Conservation (phyloP, 2,113 vertebrate species). For the Diglossa brunneiventris region DNA sequence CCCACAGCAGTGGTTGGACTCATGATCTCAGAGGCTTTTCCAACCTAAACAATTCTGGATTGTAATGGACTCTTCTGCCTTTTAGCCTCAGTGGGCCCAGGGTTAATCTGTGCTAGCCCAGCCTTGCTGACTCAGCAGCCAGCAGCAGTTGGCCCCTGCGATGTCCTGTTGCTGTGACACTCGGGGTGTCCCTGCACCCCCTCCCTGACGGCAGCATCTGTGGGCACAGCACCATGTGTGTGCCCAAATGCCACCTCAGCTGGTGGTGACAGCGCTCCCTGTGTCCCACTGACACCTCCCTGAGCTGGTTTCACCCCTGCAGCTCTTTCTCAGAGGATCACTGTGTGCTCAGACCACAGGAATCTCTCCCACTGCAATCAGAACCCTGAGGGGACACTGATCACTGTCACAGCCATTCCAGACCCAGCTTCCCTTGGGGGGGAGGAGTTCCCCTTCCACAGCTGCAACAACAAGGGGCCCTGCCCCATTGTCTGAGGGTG, state of each 20-base stretch:
- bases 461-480: neutral
- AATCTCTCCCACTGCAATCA: neutral
- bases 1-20: neutral
- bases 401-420: neutral
- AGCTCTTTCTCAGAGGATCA: neutral
- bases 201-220: rapidly evolving
- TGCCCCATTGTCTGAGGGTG: neutral
- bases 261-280: rapidly evolving
- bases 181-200: neutral
- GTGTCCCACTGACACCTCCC: neutral
- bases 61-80: rapidly evolving
- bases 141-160: rapidly evolving
- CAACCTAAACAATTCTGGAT: neutral
- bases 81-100: neutral
- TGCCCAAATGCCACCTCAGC: rapidly evolving
- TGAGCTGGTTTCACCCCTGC: neutral
- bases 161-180: rapidly evolving
- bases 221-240: rapidly evolving
- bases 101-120: rapidly evolving
- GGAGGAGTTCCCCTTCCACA: neutral
- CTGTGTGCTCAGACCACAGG: neutral
- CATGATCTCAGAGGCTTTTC: neutral
- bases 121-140: neutral
- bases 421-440: neutral
- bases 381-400: neutral